Evolutionary conservation across 2,888 invertebrate genomes (phyloP).

Genomic region (Netelia fuscicornis): DNA sequence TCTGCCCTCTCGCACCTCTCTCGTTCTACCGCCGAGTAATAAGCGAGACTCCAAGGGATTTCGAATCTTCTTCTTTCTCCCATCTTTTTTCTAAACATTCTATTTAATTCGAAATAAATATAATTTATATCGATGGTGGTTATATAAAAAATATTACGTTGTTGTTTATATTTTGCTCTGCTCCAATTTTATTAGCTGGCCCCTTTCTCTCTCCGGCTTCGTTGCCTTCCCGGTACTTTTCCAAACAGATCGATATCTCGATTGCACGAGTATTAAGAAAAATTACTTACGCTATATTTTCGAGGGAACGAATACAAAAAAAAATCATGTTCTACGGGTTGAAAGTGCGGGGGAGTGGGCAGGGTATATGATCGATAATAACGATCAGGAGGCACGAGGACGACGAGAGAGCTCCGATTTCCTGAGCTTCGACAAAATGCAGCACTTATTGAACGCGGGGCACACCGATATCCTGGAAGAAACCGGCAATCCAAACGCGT

Average conservation of each 20-base stretch:
- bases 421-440: conserved; percentile 49
- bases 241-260: conserved; percentile 32
- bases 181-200: background rate
- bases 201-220: conserved; percentile 37
- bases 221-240: conserved; percentile 14
- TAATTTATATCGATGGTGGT: too few relatives aligned
- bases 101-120: too few relatives aligned
- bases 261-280: conserved; percentile 5
- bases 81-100: conserved; percentile 47
- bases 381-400: conserved; percentile 48
- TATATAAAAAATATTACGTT: too few relatives aligned
- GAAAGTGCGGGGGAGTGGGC: conserved; percentile 18
- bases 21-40: background rate
- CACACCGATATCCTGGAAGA: conserved; percentile 54
- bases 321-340: conserved; percentile 10
- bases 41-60: conserved; percentile 3
- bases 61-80: conserved; percentile 31
- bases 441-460: conserved; percentile 32
- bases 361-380: conserved; percentile 58
- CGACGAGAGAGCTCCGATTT: conserved; percentile 15
- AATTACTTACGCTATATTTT: background rate
- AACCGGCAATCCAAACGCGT: conserved; percentile 57
- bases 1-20: conserved; percentile 28
- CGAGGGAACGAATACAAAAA: background rate
- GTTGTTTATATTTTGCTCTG: too few relatives aligned